Evolutionary conservation across 2,113 vertebrate genomes (phyloP).

Genomic region (Sapayoa aenigma): DNA sequence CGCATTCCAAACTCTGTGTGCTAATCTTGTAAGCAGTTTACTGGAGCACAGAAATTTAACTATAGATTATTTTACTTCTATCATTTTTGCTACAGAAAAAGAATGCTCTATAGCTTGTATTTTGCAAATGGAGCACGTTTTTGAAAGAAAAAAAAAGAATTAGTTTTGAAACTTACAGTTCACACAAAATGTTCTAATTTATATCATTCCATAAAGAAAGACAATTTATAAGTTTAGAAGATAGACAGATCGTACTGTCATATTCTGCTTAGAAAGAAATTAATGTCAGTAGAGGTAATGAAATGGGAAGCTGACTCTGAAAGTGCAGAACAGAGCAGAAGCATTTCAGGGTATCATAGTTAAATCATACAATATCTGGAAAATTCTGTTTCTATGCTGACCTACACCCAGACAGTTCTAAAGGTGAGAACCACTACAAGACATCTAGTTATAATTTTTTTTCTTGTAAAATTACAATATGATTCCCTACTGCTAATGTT

Average conservation of each 20-base stretch:
- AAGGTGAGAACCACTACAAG: background rate
- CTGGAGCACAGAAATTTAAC: background rate
- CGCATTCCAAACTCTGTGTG: background rate
- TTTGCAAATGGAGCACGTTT: background rate
- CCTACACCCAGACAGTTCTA: background rate
- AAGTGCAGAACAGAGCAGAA: background rate
- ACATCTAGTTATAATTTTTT: background rate
- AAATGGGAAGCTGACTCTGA: background rate
- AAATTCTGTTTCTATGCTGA: background rate
- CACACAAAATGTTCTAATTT: background rate
- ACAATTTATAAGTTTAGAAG: background rate
- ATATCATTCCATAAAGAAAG: background rate
- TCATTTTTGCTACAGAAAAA: background rate
- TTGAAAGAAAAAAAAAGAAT: background rate
- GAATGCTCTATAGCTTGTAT: background rate
- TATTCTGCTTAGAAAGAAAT: constrained; percentile 9
- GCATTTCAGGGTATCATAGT: background rate
- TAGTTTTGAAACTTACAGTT: background rate
- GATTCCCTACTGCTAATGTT: background rate
- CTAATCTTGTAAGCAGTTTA: constrained; percentile 1
- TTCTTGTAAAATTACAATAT: background rate
- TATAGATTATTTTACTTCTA: constrained; percentile 12
- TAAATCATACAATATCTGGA: background rate
- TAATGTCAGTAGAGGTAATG: background rate
- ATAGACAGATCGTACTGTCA: background rate